Percentiles rank a stretch among this genome's conserved stretches.
These are phyloP conservation scores for Ormyrus thymus DNA, from an alignment of 2,888 invertebrate genomes.

Conservation along the genomic window DNA sequence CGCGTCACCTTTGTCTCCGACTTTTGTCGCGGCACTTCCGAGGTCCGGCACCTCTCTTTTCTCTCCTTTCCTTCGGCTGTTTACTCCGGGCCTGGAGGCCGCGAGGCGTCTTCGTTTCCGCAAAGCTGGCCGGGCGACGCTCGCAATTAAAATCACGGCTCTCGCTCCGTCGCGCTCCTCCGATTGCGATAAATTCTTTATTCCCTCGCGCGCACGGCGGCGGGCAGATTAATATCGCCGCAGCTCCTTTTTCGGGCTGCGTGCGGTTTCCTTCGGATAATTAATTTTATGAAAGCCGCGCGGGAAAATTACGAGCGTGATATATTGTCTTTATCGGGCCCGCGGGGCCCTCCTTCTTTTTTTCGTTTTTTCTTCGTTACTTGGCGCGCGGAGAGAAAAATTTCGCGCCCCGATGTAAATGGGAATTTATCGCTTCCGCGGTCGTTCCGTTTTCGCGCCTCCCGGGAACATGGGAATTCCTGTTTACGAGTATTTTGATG, in stretches of 20 bases:
- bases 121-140: no score
- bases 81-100: no score
- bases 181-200: background rate
- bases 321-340: constrained; percentile 37
- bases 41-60: constrained; percentile 33
- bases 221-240: constrained; percentile 7
- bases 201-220: background rate
- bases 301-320: constrained; percentile 40
- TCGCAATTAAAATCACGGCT: constrained; percentile 7
- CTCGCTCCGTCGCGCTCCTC: background rate
- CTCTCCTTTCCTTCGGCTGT: background rate
- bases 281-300: constrained; percentile 42
- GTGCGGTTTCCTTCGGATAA: constrained; percentile 24
- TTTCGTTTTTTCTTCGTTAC: background rate
- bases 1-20: constrained; percentile 13
- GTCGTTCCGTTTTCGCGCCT: constrained; percentile 1
- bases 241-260: constrained; percentile 11
- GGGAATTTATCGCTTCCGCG: constrained; percentile 20
- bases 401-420: constrained; percentile 10
- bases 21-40: constrained; percentile 21
- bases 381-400: background rate
- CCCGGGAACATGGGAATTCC: background rate
- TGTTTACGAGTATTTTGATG: background rate
- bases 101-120: no score
- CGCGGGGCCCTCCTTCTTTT: no score